These are phyloP conservation scores for Augiades crinisus DNA, from an alignment of 2,888 invertebrate genomes.

Conservation along the genomic window DNA sequence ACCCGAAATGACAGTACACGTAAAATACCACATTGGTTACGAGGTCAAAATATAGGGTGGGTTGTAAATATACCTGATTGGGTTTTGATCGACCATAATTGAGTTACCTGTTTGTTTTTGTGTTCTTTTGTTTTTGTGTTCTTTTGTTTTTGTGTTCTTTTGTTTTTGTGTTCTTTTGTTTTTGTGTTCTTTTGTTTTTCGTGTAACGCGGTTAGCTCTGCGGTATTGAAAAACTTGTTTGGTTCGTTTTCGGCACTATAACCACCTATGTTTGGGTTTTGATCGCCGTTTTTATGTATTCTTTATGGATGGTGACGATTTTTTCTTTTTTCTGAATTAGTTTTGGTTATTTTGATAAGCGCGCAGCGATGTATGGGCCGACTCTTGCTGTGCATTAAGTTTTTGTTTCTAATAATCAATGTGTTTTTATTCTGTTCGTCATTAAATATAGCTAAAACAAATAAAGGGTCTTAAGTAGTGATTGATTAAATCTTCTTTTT, in stretches of 20 bases:
- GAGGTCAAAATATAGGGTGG: slow-evolving; percentile 67
- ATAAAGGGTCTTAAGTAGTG: too few species aligned
- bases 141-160: slow-evolving; percentile 59
- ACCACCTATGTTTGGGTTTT: background rate
- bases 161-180: slow-evolving; percentile 54
- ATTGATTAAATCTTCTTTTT: too few species aligned
- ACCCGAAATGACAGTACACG: slow-evolving; percentile 42
- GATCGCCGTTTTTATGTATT: background rate
- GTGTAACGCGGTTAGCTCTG: slow-evolving; percentile 48
- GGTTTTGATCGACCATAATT: slow-evolving; percentile 53
- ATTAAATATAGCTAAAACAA: too few species aligned
- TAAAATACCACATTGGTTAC: slow-evolving; percentile 45
- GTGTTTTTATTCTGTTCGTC: too few species aligned
- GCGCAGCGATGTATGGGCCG: too few species aligned
- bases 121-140: slow-evolving; percentile 42
- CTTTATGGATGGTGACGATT: background rate
- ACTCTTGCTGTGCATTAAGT: too few species aligned
- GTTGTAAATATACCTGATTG: slow-evolving; percentile 40
- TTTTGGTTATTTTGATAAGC: background rate
- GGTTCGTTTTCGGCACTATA: background rate
- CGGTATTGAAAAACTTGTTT: slow-evolving; percentile 35
- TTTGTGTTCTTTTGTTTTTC: slow-evolving; percentile 46
- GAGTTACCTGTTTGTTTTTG: slow-evolving; percentile 59
- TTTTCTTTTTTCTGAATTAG: background rate
- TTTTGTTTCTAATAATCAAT: too few species aligned